Percentiles rank a stretch among this genome's conserved stretches.
Evolutionary conservation across 2,888 invertebrate species (phyloP).

Genomic region (Drosophila anceps): DNA sequence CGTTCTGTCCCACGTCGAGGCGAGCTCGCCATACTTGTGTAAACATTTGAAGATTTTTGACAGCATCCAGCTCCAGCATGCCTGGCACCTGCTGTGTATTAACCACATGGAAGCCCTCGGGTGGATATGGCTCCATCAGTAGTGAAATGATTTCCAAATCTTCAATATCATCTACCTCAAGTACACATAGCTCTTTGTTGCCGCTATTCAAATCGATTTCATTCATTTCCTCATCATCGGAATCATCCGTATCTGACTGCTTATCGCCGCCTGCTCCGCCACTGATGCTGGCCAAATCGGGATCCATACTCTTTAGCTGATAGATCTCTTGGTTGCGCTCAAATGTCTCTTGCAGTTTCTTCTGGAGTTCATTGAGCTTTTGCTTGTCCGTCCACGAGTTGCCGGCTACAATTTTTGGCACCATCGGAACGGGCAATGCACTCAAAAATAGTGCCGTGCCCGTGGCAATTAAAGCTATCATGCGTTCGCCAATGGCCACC

Average conservation of each 20-base stretch:
- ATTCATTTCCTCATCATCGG: constrained; percentile 89
- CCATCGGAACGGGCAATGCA: constrained; percentile 91
- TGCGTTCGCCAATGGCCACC: constrained; percentile 93
- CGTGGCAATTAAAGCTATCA: constrained; percentile 94
- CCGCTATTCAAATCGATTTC: constrained; percentile 90
- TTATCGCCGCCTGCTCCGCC: constrained; percentile 54
- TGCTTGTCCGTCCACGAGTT: constrained; percentile 89
- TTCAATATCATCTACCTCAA: constrained; percentile 94
- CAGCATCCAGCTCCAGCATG: constrained; percentile 88
- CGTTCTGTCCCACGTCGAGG: constrained; percentile 86
- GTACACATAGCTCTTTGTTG: constrained; percentile 92
- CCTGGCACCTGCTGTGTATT: constrained; percentile 92
- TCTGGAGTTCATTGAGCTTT: constrained; percentile 89
- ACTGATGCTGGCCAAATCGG: constrained; percentile 66
- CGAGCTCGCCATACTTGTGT: constrained; percentile 92
- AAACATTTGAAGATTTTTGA: constrained; percentile 92
- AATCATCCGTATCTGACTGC: constrained; percentile 88
- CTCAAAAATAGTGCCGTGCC: constrained; percentile 93
- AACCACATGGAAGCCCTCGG: constrained; percentile 91
- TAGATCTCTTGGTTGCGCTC: constrained; percentile 90
- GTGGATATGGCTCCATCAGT: constrained; percentile 90
- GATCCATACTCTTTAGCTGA: constrained; percentile 87
- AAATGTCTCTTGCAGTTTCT: constrained; percentile 89
- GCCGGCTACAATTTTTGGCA: constrained; percentile 90
- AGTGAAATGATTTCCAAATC: constrained; percentile 91